A percentile compares a stretch with the other conserved stretches of the same genome.
Conservation (phyloP, 2,888 invertebrate genomes). For the Eledona agricola region DNA sequence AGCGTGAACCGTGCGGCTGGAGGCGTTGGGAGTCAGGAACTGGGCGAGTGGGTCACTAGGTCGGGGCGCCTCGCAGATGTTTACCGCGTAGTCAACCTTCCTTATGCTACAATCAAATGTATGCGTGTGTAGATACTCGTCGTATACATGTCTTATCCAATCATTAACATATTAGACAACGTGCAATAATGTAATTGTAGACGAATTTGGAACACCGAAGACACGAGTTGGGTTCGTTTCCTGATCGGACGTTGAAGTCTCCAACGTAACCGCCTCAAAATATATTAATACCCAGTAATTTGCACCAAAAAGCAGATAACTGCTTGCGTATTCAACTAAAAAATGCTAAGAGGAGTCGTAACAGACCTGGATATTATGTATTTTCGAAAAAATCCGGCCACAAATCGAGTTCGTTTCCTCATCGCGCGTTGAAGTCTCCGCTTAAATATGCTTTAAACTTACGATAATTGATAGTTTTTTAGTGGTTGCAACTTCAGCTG, state of each 20-base stretch:
- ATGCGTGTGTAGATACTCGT: conserved; percentile 18
- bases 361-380: too few relatives aligned
- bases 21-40: conserved; percentile 51
- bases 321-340: too few relatives aligned
- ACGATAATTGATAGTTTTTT: too few relatives aligned
- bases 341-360: too few relatives aligned
- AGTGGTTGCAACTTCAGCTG: background rate
- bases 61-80: conserved; percentile 58
- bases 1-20: conserved; percentile 43
- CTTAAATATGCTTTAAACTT: too few relatives aligned
- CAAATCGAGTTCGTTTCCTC: conserved; percentile 14
- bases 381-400: conserved; percentile 1
- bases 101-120: conserved; percentile 40
- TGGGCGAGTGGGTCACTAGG: conserved; percentile 59
- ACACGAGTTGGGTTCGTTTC: conserved; percentile 11
- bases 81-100: conserved; percentile 46
- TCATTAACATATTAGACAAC: conserved; percentile 26
- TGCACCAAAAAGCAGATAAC: too few relatives aligned
- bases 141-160: conserved; percentile 19
- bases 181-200: conserved; percentile 16
- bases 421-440: conserved; percentile 13
- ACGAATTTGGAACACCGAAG: background rate
- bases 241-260: conserved; percentile 1
- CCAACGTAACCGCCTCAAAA: too few relatives aligned
- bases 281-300: too few relatives aligned